Percentiles rank a stretch among this genome's conserved stretches.
phyloP scores from a whole-genome alignment of 2,888 invertebrate species.

The Polydrusus cervinus region DNA sequence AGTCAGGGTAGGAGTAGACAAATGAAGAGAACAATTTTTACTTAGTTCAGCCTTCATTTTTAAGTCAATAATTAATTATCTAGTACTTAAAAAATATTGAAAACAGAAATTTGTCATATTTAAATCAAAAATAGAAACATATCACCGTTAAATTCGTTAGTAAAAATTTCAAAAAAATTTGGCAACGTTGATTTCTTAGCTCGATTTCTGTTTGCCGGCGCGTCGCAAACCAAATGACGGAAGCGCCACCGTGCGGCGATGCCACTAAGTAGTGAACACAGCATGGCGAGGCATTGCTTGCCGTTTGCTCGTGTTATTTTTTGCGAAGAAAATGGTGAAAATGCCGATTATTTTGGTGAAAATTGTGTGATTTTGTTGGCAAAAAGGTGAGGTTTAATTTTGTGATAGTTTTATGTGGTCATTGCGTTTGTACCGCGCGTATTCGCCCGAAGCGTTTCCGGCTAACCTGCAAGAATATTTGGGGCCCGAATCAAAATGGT shows the following conservation, averaged over 20 bases:
- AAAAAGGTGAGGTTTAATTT: constrained; percentile 57
- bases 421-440: constrained; percentile 55
- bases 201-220: constrained; percentile 49
- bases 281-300: constrained; percentile 65
- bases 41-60: no score
- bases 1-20: no score
- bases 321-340: constrained; percentile 57
- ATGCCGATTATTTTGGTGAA: constrained; percentile 20
- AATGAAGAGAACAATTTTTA: no score
- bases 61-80: no score
- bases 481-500: constrained; percentile 70
- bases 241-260: constrained; percentile 65
- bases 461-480: constrained; percentile 70
- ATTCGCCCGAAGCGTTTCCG: constrained; percentile 66
- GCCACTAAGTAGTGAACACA: constrained; percentile 63
- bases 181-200: constrained; percentile 41
- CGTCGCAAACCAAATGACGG: constrained; percentile 55
- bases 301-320: constrained; percentile 60
- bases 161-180: constrained; percentile 17
- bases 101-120: no score
- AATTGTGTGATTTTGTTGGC: constrained; percentile 44
- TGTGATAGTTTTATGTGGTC: constrained; percentile 55
- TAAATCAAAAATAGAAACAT: no score
- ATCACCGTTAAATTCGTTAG: not conserved
- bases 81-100: no score